Evolutionary conservation across 2,888 invertebrate genomes (phyloP).

Genomic region (Apantesis nais): DNA sequence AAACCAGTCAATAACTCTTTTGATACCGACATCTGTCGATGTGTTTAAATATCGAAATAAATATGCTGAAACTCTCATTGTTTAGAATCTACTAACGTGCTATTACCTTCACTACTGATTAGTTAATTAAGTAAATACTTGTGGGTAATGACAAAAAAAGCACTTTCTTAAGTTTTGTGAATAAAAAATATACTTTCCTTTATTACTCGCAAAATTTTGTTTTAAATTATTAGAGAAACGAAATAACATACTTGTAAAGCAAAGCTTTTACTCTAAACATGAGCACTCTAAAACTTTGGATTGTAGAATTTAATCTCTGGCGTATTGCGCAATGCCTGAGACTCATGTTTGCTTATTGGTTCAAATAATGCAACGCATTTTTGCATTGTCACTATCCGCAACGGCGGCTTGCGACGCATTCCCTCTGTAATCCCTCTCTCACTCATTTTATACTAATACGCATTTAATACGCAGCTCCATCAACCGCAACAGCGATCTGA

Average conservation of each 20-base stretch:
- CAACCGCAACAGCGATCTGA: slow-evolving; percentile 53
- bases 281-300: slow-evolving; percentile 27
- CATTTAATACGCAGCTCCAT: slow-evolving; percentile 55
- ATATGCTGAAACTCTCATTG: neutral
- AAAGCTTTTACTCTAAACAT: neutral
- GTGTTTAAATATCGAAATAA: neutral
- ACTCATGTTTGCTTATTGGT: slow-evolving; percentile 53
- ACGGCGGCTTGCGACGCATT: slow-evolving; percentile 55
- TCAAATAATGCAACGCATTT: slow-evolving; percentile 64
- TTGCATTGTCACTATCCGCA: slow-evolving; percentile 65
- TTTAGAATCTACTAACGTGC: too few species aligned
- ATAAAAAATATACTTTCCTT: too few species aligned
- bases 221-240: neutral
- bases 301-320: neutral
- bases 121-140: neutral
- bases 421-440: slow-evolving; percentile 60
- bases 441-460: slow-evolving; percentile 61
- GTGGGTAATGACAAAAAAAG: neutral
- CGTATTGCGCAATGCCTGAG: slow-evolving; percentile 28
- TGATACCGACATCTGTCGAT: neutral
- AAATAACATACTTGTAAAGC: too few species aligned
- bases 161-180: too few species aligned
- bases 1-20: neutral
- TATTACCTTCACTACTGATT: neutral
- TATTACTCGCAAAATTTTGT: neutral